phyloP scores from a whole-genome alignment of 2,888 invertebrate species.

The Orchesella flavescens region DNA sequence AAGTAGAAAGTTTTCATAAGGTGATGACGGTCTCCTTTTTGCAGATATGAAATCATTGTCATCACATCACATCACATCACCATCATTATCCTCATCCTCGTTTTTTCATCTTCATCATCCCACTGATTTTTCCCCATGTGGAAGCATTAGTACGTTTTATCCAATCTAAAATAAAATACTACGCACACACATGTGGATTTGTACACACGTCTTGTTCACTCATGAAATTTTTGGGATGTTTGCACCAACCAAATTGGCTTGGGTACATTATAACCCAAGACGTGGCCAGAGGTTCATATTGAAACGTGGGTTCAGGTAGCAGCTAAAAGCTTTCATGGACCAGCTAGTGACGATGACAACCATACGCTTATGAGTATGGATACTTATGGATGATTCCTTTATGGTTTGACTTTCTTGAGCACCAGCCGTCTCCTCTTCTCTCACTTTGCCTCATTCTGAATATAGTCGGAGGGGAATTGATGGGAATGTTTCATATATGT shows the following conservation, averaged over 20 bases:
- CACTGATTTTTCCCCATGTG: not conserved
- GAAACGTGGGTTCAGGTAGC: not conserved
- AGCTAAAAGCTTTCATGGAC: too few relatives aligned
- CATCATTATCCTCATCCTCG: conserved; percentile 6
- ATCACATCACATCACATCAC: too few relatives aligned
- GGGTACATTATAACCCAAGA: too few relatives aligned
- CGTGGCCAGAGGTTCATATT: too few relatives aligned
- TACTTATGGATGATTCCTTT: not conserved
- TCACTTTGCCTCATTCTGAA: not conserved
- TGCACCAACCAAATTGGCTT: too few relatives aligned
- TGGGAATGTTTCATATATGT: not conserved
- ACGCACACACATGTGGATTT: too few relatives aligned
- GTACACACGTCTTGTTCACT: too few relatives aligned
- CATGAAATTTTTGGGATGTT: too few relatives aligned
- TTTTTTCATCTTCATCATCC: not conserved
- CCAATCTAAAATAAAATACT: too few relatives aligned
- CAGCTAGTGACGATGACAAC: not conserved
- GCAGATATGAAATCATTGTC: conserved; percentile 6
- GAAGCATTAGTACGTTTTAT: not conserved
- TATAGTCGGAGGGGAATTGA: not conserved
- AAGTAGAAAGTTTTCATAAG: conserved; percentile 7
- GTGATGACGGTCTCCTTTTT: not conserved
- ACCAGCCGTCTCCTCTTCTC: not conserved
- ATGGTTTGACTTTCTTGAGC: conserved; percentile 1
- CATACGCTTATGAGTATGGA: not conserved